Evolutionary conservation across 2,888 invertebrate genomes (phyloP), one percentile per base, ranked within the genome.

Genomic region (Itoplectis maculator): DNA sequence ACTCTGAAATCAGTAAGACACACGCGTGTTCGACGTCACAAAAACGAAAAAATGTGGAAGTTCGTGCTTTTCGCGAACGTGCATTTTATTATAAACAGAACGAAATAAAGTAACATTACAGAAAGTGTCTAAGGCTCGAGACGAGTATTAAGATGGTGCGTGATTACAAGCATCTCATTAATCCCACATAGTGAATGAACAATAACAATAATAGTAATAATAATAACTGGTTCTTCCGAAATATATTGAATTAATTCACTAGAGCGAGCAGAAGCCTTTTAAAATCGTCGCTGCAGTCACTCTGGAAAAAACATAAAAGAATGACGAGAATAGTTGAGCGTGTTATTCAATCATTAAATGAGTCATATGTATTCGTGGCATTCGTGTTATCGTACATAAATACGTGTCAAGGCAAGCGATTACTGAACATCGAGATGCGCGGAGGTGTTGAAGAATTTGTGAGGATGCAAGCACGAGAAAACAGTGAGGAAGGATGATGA

Each of bases 211-310:
- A 40, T 37, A 61, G 37, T 23, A 40, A 23, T 37, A 63, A 63
- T 8, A 29, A 5, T 29, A 29, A 29, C 29, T 29, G 42, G 18
- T 45, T 45, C 42, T 18, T n/a, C 65, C 23, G 65, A 23, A 5
- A 75, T 65, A 65, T 42, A 59, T 40, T 66, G 54, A 83, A 88
- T 91, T 91, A 92, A 90, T 90, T 88, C 89, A 92, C 88, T 84
- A 93, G 87, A 81, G 91, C 86, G 86, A 92, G 90, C 88, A 92
- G 90, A 88, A 92, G 92, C 85, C 88, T 87, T 90, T 93, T 92
- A 87, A 91, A 90, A 80, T 92, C 92, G 74, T 88, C 90, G 88
- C 91, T 83, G 92, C 92, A 92, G 91, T 92, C 92, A 86, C 89
- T 91, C 92, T 92, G 92, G 74, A 92, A 84, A 86, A 86, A 83